Base-by-base conservation (phyloP, 2,797 vertebrate genomes). In the Macropus fuliginosus region DNA sequence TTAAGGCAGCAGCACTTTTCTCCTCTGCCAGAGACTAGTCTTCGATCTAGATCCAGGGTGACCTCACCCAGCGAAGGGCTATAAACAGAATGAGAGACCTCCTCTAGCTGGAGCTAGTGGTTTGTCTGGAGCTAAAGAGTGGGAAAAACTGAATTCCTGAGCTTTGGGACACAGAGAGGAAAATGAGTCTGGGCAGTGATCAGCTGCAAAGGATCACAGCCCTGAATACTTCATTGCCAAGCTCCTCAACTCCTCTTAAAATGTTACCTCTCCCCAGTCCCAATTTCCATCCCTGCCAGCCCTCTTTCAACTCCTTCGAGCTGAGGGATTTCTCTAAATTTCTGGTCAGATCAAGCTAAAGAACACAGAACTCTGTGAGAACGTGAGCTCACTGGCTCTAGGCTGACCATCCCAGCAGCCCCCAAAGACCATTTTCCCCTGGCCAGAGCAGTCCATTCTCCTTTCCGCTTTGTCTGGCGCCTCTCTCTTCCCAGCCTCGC, bases 401-500 rank as follows among this genome's bases (percentile, higher is more conserved):
- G 74, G 74, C 74, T 87, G 40, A 87, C 2, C 21, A 81, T 40
- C 66, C 66, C 16, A 40, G n/a, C n/a, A 81, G 16, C 66, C n/a
- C 34, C 18, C 66, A 40, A 40, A 40, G 66, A 40, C 18, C 6
- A 21, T 81, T 81, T 40, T 46, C 10, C 74, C n/a, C 21, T 46
- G 40, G 21, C 21, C 40, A 87, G 40, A 46, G 40, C 40, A 9
- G 74, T 87, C 74, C 74, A 11, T 87, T 87, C 74, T 87, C 18
- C 74, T 46, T 87, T 46, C 40, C 74, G 40, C 74, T 87, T 87
- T 87, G 74, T 87, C 74, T 87, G 74, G 40, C 74, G 21, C 74
- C 74, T 87, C 40, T 87, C 74, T 81, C 40, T 87, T 46, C n/a
- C 10, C 93, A 90, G 93, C 93, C 66, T 54, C 74, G 81, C 90